Percentiles rank a stretch among this genome's conserved stretches.
Conservation (phyloP, 2,888 invertebrate species). For the Drosophila parthenogenetica region DNA sequence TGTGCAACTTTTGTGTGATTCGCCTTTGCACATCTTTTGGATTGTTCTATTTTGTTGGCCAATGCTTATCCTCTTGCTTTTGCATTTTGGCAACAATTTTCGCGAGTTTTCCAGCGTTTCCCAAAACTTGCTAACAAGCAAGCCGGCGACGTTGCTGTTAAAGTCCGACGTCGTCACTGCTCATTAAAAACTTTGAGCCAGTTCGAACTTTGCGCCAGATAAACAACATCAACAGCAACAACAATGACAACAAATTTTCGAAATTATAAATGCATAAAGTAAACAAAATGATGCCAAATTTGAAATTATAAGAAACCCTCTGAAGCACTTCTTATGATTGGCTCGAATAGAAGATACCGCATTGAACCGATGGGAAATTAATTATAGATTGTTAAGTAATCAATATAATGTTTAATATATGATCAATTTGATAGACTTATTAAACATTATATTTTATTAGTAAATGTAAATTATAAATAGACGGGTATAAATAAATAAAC, state of each 20-base stretch:
- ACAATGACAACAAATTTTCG: conserved; percentile 26
- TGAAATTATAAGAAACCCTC: conserved; percentile 21
- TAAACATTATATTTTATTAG: too few species aligned
- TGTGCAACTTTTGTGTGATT: conserved; percentile 12
- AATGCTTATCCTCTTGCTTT: conserved; percentile 43
- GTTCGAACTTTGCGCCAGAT: conserved; percentile 75
- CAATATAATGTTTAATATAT: too few species aligned
- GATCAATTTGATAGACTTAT: too few species aligned
- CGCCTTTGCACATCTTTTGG: conserved; percentile 1
- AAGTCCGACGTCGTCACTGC: conserved; percentile 65
- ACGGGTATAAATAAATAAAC: too few species aligned
- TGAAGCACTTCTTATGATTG: not conserved
- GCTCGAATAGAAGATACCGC: not conserved
- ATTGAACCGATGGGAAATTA: too few species aligned
- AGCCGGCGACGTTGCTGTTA: conserved; percentile 38
- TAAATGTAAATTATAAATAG: too few species aligned
- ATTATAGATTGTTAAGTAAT: too few species aligned
- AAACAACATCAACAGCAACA: conserved; percentile 57
- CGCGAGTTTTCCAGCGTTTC: conserved; percentile 29
- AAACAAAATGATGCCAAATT: conserved; percentile 55
- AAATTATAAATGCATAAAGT: conserved; percentile 75
- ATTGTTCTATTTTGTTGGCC: conserved; percentile 12
- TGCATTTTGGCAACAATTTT: conserved; percentile 63
- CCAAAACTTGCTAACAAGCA: conserved; percentile 52
- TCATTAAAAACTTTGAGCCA: conserved; percentile 76